Evolutionary conservation across 2,797 vertebrate species (phyloP).

Genomic region (Hippocampus kuda): DNA sequence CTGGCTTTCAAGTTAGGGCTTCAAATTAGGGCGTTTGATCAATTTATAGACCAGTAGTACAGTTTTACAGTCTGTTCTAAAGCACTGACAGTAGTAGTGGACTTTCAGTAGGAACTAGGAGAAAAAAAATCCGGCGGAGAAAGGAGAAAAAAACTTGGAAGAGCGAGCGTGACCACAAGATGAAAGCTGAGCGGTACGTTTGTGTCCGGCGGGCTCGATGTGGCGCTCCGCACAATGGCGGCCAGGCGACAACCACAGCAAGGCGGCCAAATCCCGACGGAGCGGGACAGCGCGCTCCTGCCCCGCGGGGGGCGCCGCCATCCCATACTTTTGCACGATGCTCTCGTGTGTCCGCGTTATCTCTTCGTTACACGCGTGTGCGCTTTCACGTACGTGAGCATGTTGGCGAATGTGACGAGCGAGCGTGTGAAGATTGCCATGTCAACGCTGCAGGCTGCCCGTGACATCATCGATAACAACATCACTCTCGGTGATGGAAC

Average conservation of each 20-base stretch:
- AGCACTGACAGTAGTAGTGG: not conserved
- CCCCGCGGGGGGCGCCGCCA: conserved; percentile 16
- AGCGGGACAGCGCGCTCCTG: conserved; percentile 4
- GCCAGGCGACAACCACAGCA: conserved; percentile 33
- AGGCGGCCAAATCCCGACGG: conserved; percentile 27
- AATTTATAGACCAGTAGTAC: too few species aligned
- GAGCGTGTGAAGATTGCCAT: not conserved
- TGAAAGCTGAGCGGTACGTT: conserved; percentile 31
- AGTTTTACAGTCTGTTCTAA: too few species aligned
- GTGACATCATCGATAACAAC: conserved; percentile 17
- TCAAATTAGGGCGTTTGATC: not conserved
- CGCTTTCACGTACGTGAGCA: not conserved
- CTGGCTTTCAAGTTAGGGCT: not conserved
- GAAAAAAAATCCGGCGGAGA: not conserved
- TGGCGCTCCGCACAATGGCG: conserved; percentile 31
- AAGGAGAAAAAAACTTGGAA: conserved; percentile 31
- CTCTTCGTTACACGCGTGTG: not conserved
- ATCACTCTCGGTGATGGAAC: conserved; percentile 1
- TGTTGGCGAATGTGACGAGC: not conserved
- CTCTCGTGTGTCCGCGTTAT: not conserved
- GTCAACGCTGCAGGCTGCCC: not conserved
- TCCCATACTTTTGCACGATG: not conserved
- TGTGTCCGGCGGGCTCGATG: conserved; percentile 41
- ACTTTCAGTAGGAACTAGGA: not conserved
- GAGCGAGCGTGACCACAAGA: conserved; percentile 35